Evolutionary conservation across 2,888 invertebrate species (phyloP).

Genomic region (Galerucella calmariensis): DNA sequence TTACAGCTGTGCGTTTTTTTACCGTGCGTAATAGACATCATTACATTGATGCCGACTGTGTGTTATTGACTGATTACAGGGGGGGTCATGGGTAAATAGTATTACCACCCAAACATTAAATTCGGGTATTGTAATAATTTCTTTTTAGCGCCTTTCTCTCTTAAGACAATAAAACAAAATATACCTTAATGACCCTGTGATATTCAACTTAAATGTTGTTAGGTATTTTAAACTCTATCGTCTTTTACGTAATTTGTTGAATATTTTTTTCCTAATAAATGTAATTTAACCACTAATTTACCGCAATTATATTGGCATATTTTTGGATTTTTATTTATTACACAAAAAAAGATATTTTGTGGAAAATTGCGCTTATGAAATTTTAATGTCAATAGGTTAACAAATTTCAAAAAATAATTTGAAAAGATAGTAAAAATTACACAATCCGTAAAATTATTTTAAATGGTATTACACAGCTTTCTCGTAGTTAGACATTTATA

Average conservation of each 20-base stretch:
- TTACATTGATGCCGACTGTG: too few relatives aligned
- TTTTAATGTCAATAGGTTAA: slow-evolving; percentile 7
- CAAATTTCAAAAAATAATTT: not conserved
- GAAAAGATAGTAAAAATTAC: not conserved
- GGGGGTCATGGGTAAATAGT: too few relatives aligned
- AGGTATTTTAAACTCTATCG: too few relatives aligned
- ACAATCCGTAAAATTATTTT: not conserved
- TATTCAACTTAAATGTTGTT: too few relatives aligned
- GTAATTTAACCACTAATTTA: not conserved
- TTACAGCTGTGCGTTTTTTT: too few relatives aligned
- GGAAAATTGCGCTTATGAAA: not conserved
- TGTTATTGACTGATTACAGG: too few relatives aligned
- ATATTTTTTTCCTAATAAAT: slow-evolving; percentile 3
- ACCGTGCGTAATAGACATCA: too few relatives aligned
- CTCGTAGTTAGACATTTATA: not conserved
- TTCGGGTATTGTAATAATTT: too few relatives aligned
- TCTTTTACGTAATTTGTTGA: not conserved
- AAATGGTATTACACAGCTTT: not conserved
- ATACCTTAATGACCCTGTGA: too few relatives aligned
- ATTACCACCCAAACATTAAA: too few relatives aligned
- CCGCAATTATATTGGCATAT: not conserved
- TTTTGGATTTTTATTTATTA: not conserved
- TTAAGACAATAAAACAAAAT: too few relatives aligned
- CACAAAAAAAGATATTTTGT: not conserved
- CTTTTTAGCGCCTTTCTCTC: too few relatives aligned